phyloP scores from a whole-genome alignment of 2,888 invertebrate species.

The Dolomedes plantarius region DNA sequence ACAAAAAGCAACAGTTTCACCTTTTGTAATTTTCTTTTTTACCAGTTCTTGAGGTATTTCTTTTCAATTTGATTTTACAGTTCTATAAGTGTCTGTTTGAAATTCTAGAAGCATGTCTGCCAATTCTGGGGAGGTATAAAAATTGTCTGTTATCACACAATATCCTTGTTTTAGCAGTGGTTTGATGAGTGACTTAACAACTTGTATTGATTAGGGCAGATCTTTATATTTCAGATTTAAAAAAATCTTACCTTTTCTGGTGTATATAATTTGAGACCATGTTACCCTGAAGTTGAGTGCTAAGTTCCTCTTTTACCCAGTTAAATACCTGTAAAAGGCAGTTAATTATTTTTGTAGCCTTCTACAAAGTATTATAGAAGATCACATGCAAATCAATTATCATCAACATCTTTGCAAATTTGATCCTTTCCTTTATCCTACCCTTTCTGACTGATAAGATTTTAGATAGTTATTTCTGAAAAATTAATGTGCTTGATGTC shows the following conservation, averaged over 20 bases:
- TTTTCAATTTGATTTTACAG: background rate
- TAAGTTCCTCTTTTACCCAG: no score
- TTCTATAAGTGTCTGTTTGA: background rate
- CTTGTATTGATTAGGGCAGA: conserved; percentile 17
- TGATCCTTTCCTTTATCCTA: no score
- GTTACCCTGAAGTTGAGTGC: conserved; percentile 56
- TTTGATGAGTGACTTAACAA: conserved; percentile 18
- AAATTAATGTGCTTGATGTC: no score
- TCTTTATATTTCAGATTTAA: background rate
- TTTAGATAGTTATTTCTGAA: no score
- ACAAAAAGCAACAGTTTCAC: background rate
- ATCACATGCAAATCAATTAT: no score
- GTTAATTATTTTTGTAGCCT: no score
- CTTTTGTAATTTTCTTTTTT: background rate
- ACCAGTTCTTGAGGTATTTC: background rate
- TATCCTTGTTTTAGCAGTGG: background rate
- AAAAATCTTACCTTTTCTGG: conserved; percentile 15
- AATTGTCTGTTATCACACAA: conserved; percentile 20
- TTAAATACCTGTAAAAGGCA: no score
- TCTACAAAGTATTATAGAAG: no score
- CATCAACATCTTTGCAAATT: no score
- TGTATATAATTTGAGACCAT: conserved; percentile 40
- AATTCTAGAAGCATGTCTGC: conserved; percentile 1
- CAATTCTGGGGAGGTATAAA: conserved; percentile 24
- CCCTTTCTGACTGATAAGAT: no score